Evolutionary conservation across 92 coral and sea anemone genomes (phyloP).

Genomic region (Pocillopora grandis): DNA sequence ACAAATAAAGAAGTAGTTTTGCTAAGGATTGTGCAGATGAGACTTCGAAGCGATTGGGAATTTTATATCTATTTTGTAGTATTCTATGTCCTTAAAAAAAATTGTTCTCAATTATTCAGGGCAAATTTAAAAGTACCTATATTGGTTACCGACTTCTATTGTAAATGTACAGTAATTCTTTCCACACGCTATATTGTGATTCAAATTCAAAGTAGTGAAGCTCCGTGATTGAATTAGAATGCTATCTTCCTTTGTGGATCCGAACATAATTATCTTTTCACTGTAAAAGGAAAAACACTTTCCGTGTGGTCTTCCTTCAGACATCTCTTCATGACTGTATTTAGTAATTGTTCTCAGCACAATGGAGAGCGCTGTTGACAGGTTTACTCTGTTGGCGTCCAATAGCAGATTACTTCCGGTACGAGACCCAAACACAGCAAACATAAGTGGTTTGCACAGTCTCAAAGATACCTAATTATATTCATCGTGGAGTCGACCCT

Average conservation of each 20-base stretch:
- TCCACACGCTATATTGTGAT: background rate
- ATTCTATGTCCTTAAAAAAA: too few relatives aligned
- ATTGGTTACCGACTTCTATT: too few relatives aligned
- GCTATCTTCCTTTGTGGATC: background rate
- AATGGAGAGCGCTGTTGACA: background rate
- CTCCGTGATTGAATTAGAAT: too few relatives aligned
- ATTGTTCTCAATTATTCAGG: too few relatives aligned
- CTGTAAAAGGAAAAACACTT: background rate
- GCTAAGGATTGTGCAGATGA: too few relatives aligned
- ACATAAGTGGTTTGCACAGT: constrained; percentile 26
- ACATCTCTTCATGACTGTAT: background rate
- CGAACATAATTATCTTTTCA: background rate
- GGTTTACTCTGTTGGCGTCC: constrained; percentile 5
- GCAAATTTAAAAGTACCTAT: too few relatives aligned
- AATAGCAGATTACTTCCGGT: constrained; percentile 39
- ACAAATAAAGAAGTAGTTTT: too few relatives aligned
- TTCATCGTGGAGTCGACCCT: constrained; percentile 40
- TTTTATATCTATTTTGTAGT: too few relatives aligned
- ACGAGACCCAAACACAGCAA: constrained; percentile 9
- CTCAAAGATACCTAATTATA: constrained; percentile 32
- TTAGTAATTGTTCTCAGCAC: too few relatives aligned
- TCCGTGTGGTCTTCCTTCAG: background rate
- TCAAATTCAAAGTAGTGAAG: background rate
- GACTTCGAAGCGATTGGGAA: too few relatives aligned
- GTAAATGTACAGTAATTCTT: too few relatives aligned